Conservation (phyloP, 2,797 vertebrate genomes). For the Propithecus deckenii region DNA sequence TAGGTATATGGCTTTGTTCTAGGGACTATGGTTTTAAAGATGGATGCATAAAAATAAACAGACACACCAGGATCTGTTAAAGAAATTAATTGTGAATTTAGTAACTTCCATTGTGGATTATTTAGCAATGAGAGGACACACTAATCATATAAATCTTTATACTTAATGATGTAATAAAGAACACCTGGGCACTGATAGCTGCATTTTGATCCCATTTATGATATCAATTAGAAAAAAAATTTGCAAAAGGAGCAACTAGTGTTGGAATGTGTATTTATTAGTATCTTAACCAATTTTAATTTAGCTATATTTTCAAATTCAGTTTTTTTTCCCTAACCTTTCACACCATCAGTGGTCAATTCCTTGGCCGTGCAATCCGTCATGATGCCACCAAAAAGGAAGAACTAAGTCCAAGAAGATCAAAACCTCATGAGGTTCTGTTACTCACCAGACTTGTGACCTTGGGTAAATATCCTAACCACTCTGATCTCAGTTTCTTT, state of each 20-base stretch:
- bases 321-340: background rate
- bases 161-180: background rate
- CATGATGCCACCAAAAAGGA: background rate
- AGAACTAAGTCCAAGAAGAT: background rate
- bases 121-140: background rate
- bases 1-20: background rate
- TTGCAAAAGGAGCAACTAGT: background rate
- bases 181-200: background rate
- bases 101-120: background rate
- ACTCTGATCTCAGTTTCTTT: background rate
- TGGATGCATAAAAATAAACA: background rate
- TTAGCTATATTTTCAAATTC: background rate
- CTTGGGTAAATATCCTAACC: background rate
- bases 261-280: background rate
- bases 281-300: background rate
- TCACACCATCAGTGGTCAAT: background rate
- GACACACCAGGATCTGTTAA: background rate
- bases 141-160: background rate
- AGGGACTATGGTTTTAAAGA: background rate
- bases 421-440: background rate
- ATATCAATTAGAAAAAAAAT: constrained; percentile 14
- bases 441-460: background rate
- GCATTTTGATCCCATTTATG: background rate
- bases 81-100: background rate
- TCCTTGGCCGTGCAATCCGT: background rate